Base-by-base conservation (phyloP, 2,888 invertebrate species). In the Ditula angustiorana region DNA sequence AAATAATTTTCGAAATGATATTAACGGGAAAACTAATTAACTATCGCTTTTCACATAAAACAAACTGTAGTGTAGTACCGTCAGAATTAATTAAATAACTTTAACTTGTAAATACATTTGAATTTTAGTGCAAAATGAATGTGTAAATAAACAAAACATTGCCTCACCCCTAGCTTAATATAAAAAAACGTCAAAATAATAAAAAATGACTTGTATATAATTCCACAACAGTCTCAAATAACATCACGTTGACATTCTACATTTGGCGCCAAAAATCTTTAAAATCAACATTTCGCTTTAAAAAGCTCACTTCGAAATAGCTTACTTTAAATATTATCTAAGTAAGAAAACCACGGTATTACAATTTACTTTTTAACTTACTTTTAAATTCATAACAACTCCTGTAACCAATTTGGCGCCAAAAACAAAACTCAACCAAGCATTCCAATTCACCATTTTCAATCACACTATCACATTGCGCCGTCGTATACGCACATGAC, bases 151-250 rank as follows among this genome's bases (percentile, higher is more conserved):
- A 72, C 68, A 69, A 73, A 77, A 71, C 76, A 82, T 83, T 84
- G 83, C 82, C 81, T 80, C 79, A 63, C 77, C 82, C 77, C 76
- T 72, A 72, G 67, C 69, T 70, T 52, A 68, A 66, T 55, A 66
- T 66, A 62, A 63, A 55, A 37, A 72, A 70, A 66, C 47, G 73
- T 74, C 72, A 71, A 69, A 58, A 72, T 67, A 68, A 69, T 70
- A 62, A 76, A 73, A 75, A 76, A 68, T 68, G 67, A 71, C 68
- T 69, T 53, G 58, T 46, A 62, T 50, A 62, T 24, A 64, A 62
- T 41, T n/a, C 33, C 35, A 53, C 33, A 33, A 50, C 24, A 60
- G 26, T 49, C 60, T 62, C 49, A 55, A 56, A 55, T 50, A 55
- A 61, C 66, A 49, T 65, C 63, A 59, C 52, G 52, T 56, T 30